Conservation (phyloP, 2,797 vertebrate genomes). For the Denticeps clupeoides region DNA sequence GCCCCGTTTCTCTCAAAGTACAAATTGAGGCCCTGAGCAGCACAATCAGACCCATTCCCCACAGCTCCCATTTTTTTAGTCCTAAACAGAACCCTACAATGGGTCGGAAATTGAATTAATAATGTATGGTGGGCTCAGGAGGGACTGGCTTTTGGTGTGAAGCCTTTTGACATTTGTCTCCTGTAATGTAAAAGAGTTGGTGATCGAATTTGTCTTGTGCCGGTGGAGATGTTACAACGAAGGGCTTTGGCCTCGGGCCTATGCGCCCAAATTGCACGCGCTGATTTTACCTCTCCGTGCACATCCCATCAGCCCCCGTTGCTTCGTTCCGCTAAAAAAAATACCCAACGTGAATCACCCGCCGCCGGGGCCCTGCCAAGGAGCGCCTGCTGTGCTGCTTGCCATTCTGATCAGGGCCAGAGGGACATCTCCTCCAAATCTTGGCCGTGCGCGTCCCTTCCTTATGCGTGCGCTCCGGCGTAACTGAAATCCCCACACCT, state of each 20-base stretch:
- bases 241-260: no score
- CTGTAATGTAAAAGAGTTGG: background rate
- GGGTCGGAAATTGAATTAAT: constrained; percentile 24
- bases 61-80: constrained; percentile 4
- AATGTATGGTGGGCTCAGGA: constrained; percentile 17
- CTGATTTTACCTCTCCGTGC: no score
- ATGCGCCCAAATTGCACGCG: no score
- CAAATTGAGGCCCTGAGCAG: no score
- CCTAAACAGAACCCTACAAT: constrained; percentile 7
- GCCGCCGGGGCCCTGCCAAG: no score
- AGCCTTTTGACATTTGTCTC: constrained; percentile 17
- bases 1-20: no score
- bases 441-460: constrained; percentile 1
- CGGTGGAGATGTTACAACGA: constrained; percentile 19
- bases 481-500: constrained; percentile 28
- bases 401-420: constrained; percentile 25
- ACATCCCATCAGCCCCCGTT: no score
- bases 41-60: background rate
- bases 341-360: no score
- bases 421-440: constrained; percentile 15
- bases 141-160: constrained; percentile 2
- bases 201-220: constrained; percentile 29
- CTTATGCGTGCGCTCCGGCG: constrained; percentile 24
- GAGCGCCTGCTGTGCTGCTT: constrained; percentile 15
- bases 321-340: no score